These are phyloP conservation scores for Paratrypauchen microcephalus DNA, from an alignment of 2,797 vertebrate species.

Conservation along the genomic window DNA sequence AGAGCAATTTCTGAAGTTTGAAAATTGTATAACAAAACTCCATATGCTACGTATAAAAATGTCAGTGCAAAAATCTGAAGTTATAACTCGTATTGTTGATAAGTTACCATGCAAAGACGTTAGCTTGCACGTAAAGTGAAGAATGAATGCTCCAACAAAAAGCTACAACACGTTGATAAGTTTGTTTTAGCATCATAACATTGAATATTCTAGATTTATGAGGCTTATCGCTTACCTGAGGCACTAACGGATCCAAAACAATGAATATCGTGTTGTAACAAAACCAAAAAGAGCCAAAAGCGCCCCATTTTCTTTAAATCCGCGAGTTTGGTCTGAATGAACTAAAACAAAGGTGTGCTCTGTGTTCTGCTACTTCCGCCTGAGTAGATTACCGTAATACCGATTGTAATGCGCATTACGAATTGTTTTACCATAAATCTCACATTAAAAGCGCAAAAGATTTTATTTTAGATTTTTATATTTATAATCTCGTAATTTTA, in stretches of 20 bases:
- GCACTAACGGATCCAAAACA: slow-evolving; percentile 31
- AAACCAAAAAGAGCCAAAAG: slow-evolving; percentile 28
- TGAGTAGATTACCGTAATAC: slow-evolving; percentile 49
- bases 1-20: neutral
- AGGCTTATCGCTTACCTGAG: slow-evolving; percentile 52
- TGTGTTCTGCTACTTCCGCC: slow-evolving; percentile 53
- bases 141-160: slow-evolving; percentile 33
- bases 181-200: accelerated
- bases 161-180: accelerated
- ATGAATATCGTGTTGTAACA: slow-evolving; percentile 48
- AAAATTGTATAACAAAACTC: neutral
- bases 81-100: neutral
- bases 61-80: neutral
- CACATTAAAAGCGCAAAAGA: neutral
- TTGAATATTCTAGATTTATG: neutral
- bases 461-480: too few species aligned
- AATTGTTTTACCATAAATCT: slow-evolving; percentile 44
- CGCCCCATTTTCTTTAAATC: slow-evolving; percentile 65
- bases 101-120: slow-evolving; percentile 17
- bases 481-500: too few species aligned
- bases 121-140: slow-evolving; percentile 32
- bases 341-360: slow-evolving; percentile 31
- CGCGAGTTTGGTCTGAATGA: slow-evolving; percentile 40
- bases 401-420: slow-evolving; percentile 27
- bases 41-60: neutral